These are phyloP conservation scores for Notoglanidium macrostoma DNA, from an alignment of 2,797 vertebrate genomes.

Conservation along the genomic window DNA sequence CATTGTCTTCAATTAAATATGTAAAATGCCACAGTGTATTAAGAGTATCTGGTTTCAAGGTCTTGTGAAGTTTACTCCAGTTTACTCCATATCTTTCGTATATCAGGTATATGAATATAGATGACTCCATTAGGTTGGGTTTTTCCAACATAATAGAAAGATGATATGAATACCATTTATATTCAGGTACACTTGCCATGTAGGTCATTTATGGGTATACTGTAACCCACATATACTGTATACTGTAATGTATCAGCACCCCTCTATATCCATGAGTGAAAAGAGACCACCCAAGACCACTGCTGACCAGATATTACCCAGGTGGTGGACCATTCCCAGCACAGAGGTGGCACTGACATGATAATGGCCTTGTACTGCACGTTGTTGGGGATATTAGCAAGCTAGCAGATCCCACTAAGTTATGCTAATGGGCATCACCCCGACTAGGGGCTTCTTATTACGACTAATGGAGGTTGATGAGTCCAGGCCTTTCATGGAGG, in stretches of 20 bases:
- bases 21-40: not conserved
- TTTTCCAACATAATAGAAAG: not conserved
- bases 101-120: not conserved
- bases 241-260: not conserved
- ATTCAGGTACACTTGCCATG: not conserved
- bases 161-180: not conserved
- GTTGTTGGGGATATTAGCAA: conserved; percentile 55
- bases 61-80: not conserved
- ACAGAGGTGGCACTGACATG: conserved; percentile 9
- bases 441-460: conserved; percentile 26
- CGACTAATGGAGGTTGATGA: conserved; percentile 59
- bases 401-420: conserved; percentile 53
- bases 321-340: not conserved
- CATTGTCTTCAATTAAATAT: not conserved
- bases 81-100: not conserved
- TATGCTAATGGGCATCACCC: conserved; percentile 64
- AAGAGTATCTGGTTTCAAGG: not conserved
- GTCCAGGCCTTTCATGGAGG: conserved; percentile 6
- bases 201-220: not conserved
- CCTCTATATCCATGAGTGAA: not conserved
- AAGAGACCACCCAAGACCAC: not conserved
- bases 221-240: not conserved
- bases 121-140: not conserved
- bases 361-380: conserved; percentile 14
- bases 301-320: conserved; percentile 19